Evolutionary conservation across 1,140 invertebrate species (phyloP).

Genomic region (Caenorhabditis briggsae): DNA sequence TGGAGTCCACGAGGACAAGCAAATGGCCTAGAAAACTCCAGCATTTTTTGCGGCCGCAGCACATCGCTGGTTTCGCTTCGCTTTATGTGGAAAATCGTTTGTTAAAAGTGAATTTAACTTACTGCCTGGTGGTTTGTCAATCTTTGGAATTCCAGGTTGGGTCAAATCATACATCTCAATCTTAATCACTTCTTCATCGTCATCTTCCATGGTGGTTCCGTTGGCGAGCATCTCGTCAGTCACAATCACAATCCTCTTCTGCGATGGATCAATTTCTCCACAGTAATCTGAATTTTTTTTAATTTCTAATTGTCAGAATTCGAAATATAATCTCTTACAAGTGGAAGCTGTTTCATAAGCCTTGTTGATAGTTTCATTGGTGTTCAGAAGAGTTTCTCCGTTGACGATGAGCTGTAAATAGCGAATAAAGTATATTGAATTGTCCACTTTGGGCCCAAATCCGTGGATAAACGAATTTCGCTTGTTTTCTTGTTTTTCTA

Average conservation of each 20-base stretch:
- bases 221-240: not conserved
- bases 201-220: not conserved
- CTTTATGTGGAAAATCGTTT: no score
- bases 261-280: not conserved
- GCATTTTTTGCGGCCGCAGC: no score
- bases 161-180: conserved; percentile 46
- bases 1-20: no score
- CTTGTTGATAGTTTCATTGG: conserved; percentile 45
- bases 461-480: conserved; percentile 5
- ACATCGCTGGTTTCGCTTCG: not conserved
- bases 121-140: conserved; percentile 10
- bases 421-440: not conserved
- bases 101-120: not conserved
- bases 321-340: not conserved
- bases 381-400: conserved; percentile 50
- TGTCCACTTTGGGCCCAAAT: conserved; percentile 1
- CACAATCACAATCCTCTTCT: conserved; percentile 5
- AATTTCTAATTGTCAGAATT: not conserved
- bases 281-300: conserved; percentile 41
- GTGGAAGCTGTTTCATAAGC: not conserved
- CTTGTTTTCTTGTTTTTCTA: not conserved
- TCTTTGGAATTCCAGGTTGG: conserved; percentile 20
- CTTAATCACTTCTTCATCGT: conserved; percentile 18
- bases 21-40: no score
- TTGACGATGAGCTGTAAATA: conserved; percentile 49